Conservation (phyloP, 2,797 vertebrate species). For the Phoeniculus purpureus region DNA sequence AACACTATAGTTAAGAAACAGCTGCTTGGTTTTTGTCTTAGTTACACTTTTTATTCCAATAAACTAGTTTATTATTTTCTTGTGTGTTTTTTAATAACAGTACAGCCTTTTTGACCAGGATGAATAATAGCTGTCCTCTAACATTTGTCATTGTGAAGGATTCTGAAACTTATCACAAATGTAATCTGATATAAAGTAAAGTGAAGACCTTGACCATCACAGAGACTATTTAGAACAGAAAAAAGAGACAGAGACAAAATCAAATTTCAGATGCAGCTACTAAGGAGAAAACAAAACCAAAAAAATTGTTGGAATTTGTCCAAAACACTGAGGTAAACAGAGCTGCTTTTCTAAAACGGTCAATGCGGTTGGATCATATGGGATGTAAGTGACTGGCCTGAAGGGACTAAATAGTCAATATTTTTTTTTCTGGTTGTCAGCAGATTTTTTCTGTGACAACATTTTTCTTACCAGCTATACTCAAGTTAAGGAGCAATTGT, state of each 20-base stretch:
- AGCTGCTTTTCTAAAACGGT: background rate
- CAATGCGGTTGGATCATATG: background rate
- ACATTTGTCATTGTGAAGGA: slow-evolving; percentile 11
- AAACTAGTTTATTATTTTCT: background rate
- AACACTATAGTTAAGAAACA: background rate
- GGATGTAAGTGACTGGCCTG: background rate
- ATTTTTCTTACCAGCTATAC: background rate
- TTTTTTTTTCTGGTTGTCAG: slow-evolving; percentile 40
- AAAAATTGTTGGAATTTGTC: background rate
- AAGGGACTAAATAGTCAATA: background rate
- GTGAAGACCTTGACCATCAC: slow-evolving; percentile 1
- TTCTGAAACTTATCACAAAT: slow-evolving; percentile 6
- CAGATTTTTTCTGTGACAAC: slow-evolving; percentile 33
- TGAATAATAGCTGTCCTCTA: background rate
- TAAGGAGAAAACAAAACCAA: background rate
- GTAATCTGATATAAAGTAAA: slow-evolving; percentile 16
- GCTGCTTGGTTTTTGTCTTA: background rate
- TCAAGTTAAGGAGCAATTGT: slow-evolving; percentile 20
- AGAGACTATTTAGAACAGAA: background rate
- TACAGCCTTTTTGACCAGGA: background rate
- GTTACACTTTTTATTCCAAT: background rate
- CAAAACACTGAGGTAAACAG: background rate
- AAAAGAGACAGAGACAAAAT: background rate
- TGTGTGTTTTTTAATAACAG: background rate
- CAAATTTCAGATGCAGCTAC: background rate